Base-by-base conservation (phyloP, 2,888 invertebrate species). In the Phengaris arion region DNA sequence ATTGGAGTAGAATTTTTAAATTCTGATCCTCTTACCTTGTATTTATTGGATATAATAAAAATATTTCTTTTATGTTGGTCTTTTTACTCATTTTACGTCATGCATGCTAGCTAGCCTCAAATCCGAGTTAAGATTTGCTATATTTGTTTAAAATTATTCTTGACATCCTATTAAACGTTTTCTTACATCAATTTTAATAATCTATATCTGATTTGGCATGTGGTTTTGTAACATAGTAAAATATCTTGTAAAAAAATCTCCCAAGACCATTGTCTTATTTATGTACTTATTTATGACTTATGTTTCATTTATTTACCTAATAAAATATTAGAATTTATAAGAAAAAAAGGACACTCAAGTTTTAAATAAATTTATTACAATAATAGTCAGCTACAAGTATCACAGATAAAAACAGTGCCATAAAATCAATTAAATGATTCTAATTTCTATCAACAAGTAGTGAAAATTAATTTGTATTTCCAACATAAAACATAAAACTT, bases 401-500 rank as follows among this genome's bases (percentile, higher is more conserved):
- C 83, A 82, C 81, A 83, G 80, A 74, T 77, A 51, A 72, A 52
- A 64, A 64, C 35, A 64, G 6, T 13, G 64, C 74, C 76, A 77
- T 68, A 48, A 52, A 45, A 75, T 51, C 51, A 75, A 22, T 73
- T 73, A 70, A 69, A 48, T 74, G 55, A n/a, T 75, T 74, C 54
- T 75, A 70, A 73, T 77, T 48, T 48, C 48, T 48, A 48, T 48
- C 48, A 77, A 78, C 64, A 79, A 54, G 77, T 69, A 76, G 73
- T 83, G 75, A 85, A 79, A 76, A 82, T 77, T 77, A 87, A 81
- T 84, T 79, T 86, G 76, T 80, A 83, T 81, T 78, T 84, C 75
- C 87, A 81, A 81, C 82, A 84, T 78, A 86, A 78, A 80, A 83
- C 82, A 83, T 90, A 91, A 90, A 83, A 81, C 81, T 82, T 84